These are phyloP conservation scores for Endotricha flammealis DNA, from an alignment of 2,888 invertebrate species.

Conservation along the genomic window DNA sequence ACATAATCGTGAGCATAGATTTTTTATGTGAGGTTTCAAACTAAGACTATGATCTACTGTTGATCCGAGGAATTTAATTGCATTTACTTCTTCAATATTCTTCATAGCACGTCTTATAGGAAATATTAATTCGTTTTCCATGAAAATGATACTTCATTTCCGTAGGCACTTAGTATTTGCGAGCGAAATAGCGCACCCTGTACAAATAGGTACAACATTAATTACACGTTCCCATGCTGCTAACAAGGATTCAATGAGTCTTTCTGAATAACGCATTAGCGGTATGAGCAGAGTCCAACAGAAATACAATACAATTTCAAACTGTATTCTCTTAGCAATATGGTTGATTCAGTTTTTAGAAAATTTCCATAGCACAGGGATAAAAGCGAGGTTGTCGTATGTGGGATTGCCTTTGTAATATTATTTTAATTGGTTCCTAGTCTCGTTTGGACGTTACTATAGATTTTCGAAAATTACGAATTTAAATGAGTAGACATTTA, in stretches of 20 bases:
- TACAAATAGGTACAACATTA: constrained; percentile 7
- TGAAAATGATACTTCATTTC: no score
- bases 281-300: neutral
- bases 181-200: neutral
- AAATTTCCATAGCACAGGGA: neutral
- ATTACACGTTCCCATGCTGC: constrained; percentile 16
- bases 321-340: constrained; percentile 3
- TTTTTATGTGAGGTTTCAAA: no score
- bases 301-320: constrained; percentile 8
- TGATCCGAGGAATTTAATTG: no score
- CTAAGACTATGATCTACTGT: no score
- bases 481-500: no score
- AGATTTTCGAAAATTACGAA: no score
- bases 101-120: no score
- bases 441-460: constrained; percentile 3
- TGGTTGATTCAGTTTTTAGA: neutral
- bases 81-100: no score
- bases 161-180: no score
- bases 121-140: no score
- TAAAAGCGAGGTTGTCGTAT: neutral
- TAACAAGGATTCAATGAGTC: constrained; percentile 20
- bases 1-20: no score
- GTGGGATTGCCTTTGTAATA: constrained; percentile 29
- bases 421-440: constrained; percentile 27
- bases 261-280: constrained; percentile 19